Base-by-base conservation (phyloP, 2,888 invertebrate genomes). In the Tenthredo livida region DNA sequence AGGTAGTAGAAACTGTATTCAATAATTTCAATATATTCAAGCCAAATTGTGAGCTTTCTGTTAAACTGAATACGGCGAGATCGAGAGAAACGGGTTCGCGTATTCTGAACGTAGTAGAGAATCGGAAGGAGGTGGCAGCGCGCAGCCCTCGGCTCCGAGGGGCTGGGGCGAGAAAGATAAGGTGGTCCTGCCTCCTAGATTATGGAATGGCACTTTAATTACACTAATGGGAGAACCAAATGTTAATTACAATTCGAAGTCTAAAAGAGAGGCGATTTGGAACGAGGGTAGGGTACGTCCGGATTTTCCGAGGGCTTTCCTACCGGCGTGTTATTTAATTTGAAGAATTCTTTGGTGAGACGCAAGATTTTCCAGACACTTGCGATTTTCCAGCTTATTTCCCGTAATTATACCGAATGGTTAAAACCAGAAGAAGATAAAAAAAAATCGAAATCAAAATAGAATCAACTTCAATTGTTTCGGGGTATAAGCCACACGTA, bases 201-300 rank as follows among this genome's bases (percentile, higher is more conserved):
- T 94, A 95, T 94, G 94, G 94, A 95, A 95, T 94, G 95, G 95
- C 95, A 95, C 95, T 96, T 96, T 96, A 96, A 96, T 96, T 96
- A 96, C 95, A 95, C 95, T 96, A 96, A 96, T 96, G 96, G 96
- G 94, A 94, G 95, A 94, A 95, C 94, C 95, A 95, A 95, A 95
- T 95, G 96, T 96, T 96, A 96, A 96, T 96, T 96, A 96, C 95
- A 94, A 95, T 95, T 95, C 95, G 95, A 95, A 95, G 95, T 94
- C 94, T 94, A 94, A 94, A 94, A 94, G 94, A 95, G 94, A 94
- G 94, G 93, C 92, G 91, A 92, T 92, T 92, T 92, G 93, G 47
- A 83, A 83, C 82, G 82, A 83, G 82, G 82, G 82, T 65, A 78
- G 78, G 77, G 58, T 47, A 33, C 43, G 82, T 83, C 82, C 82